Evolutionary conservation across 2,113 vertebrate species (phyloP).

Genomic region (Cyrtonyx montezumae): DNA sequence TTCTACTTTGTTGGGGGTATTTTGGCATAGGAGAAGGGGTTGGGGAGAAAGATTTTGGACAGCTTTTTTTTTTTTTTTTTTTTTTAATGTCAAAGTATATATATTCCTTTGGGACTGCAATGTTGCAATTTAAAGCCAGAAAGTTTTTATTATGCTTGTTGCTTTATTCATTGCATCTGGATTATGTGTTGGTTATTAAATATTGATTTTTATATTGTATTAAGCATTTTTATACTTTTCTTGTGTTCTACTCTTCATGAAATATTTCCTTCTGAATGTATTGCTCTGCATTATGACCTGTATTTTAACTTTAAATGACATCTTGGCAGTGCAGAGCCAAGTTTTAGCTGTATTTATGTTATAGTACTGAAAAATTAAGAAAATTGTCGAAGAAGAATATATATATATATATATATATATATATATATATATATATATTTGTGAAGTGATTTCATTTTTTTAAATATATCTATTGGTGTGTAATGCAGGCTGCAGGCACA

Average conservation of each 20-base stretch:
- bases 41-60: background rate
- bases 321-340: background rate
- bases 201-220: constrained; percentile 41
- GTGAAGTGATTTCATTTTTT: background rate
- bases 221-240: background rate
- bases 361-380: background rate
- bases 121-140: background rate
- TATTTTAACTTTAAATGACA: background rate
- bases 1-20: background rate
- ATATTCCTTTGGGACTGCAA: background rate
- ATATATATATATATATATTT: no score
- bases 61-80: background rate
- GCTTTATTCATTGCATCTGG: background rate
- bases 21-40: background rate
- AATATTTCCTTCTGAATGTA: background rate
- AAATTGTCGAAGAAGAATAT: background rate
- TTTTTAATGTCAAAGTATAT: background rate
- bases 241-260: background rate
- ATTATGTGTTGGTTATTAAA: constrained; percentile 31
- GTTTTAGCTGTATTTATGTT: background rate
- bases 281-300: background rate
- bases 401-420: no score
- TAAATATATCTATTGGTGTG: background rate
- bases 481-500: background rate
- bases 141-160: background rate